These are phyloP conservation scores for Apus apus DNA, from an alignment of 2,113 vertebrate genomes.

Conservation along the genomic window DNA sequence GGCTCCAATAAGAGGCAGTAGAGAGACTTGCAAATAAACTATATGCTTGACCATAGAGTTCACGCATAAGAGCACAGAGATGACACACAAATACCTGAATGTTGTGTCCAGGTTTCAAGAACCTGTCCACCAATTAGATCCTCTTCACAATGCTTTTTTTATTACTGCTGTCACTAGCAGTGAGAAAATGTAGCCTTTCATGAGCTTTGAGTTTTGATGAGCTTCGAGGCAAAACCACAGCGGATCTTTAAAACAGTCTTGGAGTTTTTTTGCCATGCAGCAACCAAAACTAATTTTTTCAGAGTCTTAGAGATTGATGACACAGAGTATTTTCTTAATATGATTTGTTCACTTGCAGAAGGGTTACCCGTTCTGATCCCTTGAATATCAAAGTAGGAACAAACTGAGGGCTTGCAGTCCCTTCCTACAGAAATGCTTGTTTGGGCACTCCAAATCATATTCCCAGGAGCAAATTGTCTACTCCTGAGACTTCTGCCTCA, in stretches of 20 bases:
- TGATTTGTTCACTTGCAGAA: not conserved
- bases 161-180: not conserved
- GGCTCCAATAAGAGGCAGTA: not conserved
- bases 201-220: not conserved
- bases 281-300: not conserved
- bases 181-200: not conserved
- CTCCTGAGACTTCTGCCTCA: not conserved
- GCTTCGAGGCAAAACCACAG: not conserved
- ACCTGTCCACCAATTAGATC: not conserved
- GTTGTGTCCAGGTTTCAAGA: not conserved
- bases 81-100: not conserved
- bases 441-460: not conserved
- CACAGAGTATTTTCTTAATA: not conserved
- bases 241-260: not conserved
- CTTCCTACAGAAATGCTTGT: not conserved
- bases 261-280: not conserved
- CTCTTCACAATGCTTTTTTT: not conserved
- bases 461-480: not conserved
- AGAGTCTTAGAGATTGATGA: not conserved
- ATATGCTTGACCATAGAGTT: not conserved
- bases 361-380: not conserved
- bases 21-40: not conserved
- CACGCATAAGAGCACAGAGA: not conserved
- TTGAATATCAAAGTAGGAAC: not conserved
- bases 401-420: not conserved